Evolutionary conservation across 2,113 vertebrate genomes (phyloP), one percentile per base, ranked within the genome.

Genomic region (Pluvialis apricaria): DNA sequence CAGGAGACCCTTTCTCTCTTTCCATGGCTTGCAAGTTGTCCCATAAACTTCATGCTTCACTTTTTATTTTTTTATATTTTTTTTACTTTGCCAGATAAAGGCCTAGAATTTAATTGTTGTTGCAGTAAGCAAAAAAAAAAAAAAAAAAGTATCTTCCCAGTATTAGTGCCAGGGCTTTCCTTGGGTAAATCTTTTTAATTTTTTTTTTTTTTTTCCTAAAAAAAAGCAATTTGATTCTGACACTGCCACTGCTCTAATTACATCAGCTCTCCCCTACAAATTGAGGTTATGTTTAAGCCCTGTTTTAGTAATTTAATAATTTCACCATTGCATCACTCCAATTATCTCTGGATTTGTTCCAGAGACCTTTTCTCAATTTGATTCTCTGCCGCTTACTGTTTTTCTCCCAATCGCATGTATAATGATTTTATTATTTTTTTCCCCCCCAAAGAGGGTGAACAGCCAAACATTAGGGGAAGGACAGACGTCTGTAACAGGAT

Each of bases 341-440:
- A 29, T 95, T 92, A 90, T 51, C 82, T 86, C 66, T 42, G 47
- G 52, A 79, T 88, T 92, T 88, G 61, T 82, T 90, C 61, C 91
- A 82, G 51, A 76, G 70, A 87, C 36, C 42, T 82, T 71, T 80
- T 40, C 82, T 51, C 52, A 62, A 15, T 36, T 15, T 1, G 1
- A 31, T 70, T 85, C 65, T 52, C 38, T 34, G 51, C 9, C 3
- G 4, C 68, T 45, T 15, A 13, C 22, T 72, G 5, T 32, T 78
- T 75, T 51, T 32, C 26, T 90, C 40, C 15, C 62, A 29, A 6
- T 2, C 34, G 17, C 3, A 13, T 4, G 52, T 76, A 83, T 32
- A 55, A 21, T 14, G 7, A 79, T 62, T 28, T 49, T 49, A 21
- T 22, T 49, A 22, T 44, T 44, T 12, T 44, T 40, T 25, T 3